These are phyloP conservation scores for Protonemura montana DNA, from an alignment of 2,888 invertebrate species.

Conservation along the genomic window DNA sequence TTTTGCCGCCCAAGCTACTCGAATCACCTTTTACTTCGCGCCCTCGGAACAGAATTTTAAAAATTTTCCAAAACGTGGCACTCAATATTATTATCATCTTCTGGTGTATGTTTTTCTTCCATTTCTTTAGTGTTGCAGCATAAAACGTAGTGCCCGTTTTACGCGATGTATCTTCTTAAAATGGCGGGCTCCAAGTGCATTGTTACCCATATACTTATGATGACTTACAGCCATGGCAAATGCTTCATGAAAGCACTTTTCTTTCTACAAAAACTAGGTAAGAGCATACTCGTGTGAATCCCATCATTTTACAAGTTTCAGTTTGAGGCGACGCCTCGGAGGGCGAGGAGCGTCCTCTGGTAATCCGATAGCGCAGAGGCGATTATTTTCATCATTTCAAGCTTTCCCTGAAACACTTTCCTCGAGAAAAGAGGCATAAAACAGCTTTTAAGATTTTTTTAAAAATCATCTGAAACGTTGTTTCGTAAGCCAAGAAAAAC, in stretches of 20 bases:
- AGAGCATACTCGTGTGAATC: slow-evolving; percentile 25
- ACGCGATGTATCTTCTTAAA: background rate
- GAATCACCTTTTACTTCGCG: background rate
- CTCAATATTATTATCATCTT: slow-evolving; percentile 3
- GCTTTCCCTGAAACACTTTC: slow-evolving; percentile 1
- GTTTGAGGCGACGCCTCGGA: background rate
- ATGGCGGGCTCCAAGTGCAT: background rate
- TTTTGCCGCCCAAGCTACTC: background rate
- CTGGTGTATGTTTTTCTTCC: background rate
- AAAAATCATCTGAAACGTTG: background rate
- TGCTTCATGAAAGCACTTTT: slow-evolving; percentile 23
- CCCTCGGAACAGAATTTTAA: background rate
- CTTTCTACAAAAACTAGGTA: slow-evolving; percentile 12
- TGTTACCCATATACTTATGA: slow-evolving; percentile 12
- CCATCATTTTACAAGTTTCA: slow-evolving; percentile 18
- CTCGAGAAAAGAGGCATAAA: background rate
- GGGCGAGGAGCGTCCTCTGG: background rate
- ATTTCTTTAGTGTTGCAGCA: background rate
- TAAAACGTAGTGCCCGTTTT: slow-evolving; percentile 7
- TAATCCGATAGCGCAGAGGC: slow-evolving; percentile 10
- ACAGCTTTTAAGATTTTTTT: slow-evolving; percentile 1
- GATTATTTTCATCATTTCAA: slow-evolving; percentile 19
- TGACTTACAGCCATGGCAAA: slow-evolving; percentile 13
- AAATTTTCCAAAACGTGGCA: background rate
- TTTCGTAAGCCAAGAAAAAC: background rate